Percentiles rank a stretch among this genome's conserved stretches.
These are phyloP conservation scores for Drosophila asahinai DNA, from an alignment of 1,140 invertebrate species.

Conservation along the genomic window DNA sequence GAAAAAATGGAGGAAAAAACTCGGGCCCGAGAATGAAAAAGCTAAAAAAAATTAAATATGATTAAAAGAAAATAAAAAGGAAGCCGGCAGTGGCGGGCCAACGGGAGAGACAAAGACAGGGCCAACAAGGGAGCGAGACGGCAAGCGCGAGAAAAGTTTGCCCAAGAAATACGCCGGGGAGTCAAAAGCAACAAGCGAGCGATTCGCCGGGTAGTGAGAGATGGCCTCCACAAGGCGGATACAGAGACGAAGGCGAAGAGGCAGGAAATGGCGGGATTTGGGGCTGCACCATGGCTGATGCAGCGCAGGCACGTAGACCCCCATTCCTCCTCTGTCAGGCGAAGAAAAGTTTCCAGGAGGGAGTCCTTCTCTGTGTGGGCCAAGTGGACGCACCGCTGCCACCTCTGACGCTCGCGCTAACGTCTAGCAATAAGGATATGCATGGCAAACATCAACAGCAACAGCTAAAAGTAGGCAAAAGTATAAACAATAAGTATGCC, in stretches of 20 bases:
- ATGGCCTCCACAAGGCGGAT: neutral
- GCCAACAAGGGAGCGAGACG: neutral
- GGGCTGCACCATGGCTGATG: constrained; percentile 52
- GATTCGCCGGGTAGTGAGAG: constrained; percentile 21
- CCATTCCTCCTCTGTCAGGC: neutral
- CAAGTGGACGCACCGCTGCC: constrained; percentile 28
- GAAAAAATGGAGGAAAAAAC: constrained; percentile 47
- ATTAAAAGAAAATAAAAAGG: constrained; percentile 79
- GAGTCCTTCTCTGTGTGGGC: constrained; percentile 6
- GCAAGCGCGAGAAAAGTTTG: constrained; percentile 41
- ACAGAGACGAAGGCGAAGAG: neutral
- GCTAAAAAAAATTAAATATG: constrained; percentile 83
- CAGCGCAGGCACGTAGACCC: constrained; percentile 63
- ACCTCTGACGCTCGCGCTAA: constrained; percentile 12
- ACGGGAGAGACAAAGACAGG: constrained; percentile 9
- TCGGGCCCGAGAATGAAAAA: constrained; percentile 63
- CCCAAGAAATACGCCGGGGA: constrained; percentile 64
- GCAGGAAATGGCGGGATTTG: neutral
- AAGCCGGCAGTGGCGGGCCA: constrained; percentile 11
- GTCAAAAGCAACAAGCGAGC: constrained; percentile 71
- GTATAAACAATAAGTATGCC: constrained; percentile 19
- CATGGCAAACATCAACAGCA: constrained; percentile 39
- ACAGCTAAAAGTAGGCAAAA: constrained; percentile 39
- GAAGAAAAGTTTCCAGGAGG: constrained; percentile 15
- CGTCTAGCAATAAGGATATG: constrained; percentile 29